Percentiles rank a stretch among this genome's conserved stretches.
phyloP scores from a whole-genome alignment of 2,888 invertebrate species.

The Keiferia lycopersicella region DNA sequence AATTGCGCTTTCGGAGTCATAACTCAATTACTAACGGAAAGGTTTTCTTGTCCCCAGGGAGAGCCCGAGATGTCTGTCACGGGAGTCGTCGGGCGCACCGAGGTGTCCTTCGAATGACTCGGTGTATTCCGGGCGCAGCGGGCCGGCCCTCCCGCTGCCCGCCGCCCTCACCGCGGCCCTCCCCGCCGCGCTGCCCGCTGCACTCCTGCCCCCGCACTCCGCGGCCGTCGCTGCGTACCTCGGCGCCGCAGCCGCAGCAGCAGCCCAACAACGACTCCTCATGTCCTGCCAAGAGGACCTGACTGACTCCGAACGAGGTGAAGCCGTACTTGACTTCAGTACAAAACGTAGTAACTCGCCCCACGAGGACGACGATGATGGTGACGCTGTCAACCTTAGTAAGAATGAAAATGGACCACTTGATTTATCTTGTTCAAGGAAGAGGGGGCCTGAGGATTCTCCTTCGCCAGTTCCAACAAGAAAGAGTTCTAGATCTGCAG shows the following conservation, averaged over 20 bases:
- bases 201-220: slow-evolving; percentile 88
- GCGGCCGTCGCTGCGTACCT: slow-evolving; percentile 92
- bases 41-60: slow-evolving; percentile 85
- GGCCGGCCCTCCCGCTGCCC: slow-evolving; percentile 70
- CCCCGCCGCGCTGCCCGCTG: slow-evolving; percentile 85
- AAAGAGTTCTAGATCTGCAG: slow-evolving; percentile 84
- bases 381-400: slow-evolving; percentile 87
- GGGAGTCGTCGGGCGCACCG: slow-evolving; percentile 88
- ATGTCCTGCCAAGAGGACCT: slow-evolving; percentile 89
- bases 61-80: slow-evolving; percentile 91
- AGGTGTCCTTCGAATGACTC: slow-evolving; percentile 90
- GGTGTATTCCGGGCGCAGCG: slow-evolving; percentile 85
- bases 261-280: slow-evolving; percentile 88
- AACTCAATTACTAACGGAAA: slow-evolving; percentile 50
- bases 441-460: slow-evolving; percentile 85
- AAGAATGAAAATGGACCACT: slow-evolving; percentile 88
- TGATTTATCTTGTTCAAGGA: slow-evolving; percentile 89
- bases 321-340: slow-evolving; percentile 90
- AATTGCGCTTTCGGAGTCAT: slow-evolving; percentile 35
- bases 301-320: slow-evolving; percentile 81
- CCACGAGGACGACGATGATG: slow-evolving; percentile 79
- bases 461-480: slow-evolving; percentile 83
- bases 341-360: slow-evolving; percentile 83
- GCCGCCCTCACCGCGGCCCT: slow-evolving; percentile 85
- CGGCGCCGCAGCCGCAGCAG: slow-evolving; percentile 86